Conservation (phyloP, 2,113 vertebrate genomes). For the Alethe diademata region DNA sequence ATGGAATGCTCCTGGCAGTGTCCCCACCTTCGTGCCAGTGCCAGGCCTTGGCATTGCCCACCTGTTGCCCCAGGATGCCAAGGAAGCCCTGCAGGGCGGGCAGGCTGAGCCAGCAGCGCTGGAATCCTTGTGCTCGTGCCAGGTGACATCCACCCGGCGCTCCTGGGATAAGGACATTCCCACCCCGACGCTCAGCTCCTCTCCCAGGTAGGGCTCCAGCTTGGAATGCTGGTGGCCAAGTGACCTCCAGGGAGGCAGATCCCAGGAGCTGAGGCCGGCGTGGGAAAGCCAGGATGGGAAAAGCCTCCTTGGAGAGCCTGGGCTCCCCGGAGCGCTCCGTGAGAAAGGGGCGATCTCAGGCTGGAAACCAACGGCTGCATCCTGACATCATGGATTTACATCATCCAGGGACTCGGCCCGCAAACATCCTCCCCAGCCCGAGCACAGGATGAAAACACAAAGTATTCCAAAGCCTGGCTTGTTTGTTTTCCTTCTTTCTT, state of each 20-base stretch:
- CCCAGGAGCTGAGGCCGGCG: neutral
- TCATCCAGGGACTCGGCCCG: neutral
- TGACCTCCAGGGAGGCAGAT: neutral
- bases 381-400: constrained; percentile 18
- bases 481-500: neutral
- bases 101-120: neutral
- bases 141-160: neutral
- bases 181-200: neutral
- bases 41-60: neutral
- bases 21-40: neutral
- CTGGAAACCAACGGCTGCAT: neutral
- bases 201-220: neutral
- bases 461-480: neutral
- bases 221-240: neutral
- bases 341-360: neutral
- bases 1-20: neutral
- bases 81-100: neutral
- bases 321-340: neutral
- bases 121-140: neutral
- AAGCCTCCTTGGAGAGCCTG: too few species aligned
- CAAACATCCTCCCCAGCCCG: neutral
- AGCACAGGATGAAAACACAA: neutral
- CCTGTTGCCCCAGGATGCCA: neutral
- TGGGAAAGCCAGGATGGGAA: neutral
- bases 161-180: neutral